Percentiles rank a stretch among this genome's conserved stretches.
Conservation (phyloP, 2,113 vertebrate genomes). For the Acrocephalus kingi region DNA sequence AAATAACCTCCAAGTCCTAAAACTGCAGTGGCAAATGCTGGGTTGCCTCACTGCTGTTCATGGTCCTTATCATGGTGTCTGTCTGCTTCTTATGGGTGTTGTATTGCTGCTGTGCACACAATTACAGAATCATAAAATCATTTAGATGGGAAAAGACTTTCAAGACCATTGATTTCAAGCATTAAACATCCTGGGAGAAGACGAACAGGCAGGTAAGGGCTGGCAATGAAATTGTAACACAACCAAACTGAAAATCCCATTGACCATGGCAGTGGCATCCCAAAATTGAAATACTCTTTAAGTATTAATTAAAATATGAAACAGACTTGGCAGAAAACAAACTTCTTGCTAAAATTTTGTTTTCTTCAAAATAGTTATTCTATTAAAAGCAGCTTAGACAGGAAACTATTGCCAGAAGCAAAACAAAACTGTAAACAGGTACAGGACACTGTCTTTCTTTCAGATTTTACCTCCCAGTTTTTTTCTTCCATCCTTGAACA, state of each 20-base stretch:
- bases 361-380: background rate
- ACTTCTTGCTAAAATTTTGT: background rate
- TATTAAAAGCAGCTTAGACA: background rate
- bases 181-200: background rate
- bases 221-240: background rate
- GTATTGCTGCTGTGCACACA: background rate
- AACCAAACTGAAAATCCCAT: background rate
- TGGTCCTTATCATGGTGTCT: background rate
- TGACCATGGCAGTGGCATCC: background rate
- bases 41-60: background rate
- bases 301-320: background rate
- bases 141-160: background rate
- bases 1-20: background rate
- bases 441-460: background rate
- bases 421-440: background rate
- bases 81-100: background rate
- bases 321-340: background rate
- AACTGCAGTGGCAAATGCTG: background rate
- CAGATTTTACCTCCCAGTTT: background rate
- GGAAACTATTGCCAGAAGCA: background rate
- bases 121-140: background rate
- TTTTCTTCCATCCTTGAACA: background rate
- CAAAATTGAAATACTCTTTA: background rate
- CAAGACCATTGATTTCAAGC: accelerated
- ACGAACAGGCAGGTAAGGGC: background rate